Base-by-base conservation (phyloP, 30 jellyfish, hydroid and myxozoan genomes). In the Cassiopea andromeda region DNA sequence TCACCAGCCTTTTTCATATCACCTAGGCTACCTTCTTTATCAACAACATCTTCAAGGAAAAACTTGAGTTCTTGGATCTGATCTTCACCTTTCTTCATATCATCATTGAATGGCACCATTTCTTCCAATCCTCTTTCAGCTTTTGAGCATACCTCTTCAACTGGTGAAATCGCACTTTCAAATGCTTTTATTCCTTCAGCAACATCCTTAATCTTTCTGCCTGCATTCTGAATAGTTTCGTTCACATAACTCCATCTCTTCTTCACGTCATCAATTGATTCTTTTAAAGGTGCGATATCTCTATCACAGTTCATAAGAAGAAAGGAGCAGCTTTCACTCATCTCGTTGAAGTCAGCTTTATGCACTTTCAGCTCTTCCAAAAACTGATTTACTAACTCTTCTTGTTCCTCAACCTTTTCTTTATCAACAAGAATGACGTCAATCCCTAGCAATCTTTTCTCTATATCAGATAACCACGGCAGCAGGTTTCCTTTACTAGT, bases 241-340 rank as follows among this genome's bases (percentile, higher is more conserved):
- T 88, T 69, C 17, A 88, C 75, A 38, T 60, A 48, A 5, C 64
- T 90, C 87, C 88, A 88, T 71, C 97, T 84, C 66, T 78, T 77
- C 72, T 82, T 85, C 44, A 88, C 84, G 43, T 88, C 92, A 45
- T 91, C 97, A 1, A 77, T 85, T 12, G 81, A 61, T 60, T 84
- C 95, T 59, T 88, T 77, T 15, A 96, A 91, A 15, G 98, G 97
- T 72, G 96, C 98, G 48, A 81, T 89, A 83, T 96, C 99, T 27
- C 87, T 67, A 48, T 92, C 97, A 46, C 98, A 91, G 60, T 85
- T 80, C 92, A 87, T 93, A 46, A 86, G 27, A 43, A 96, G 82
- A 15, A 66, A 69, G 7, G 78, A 61, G 16, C 93, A 85, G 79
- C 89, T 58, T 17, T 86, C 87, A 50, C 57, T 68, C 54, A 91